A percentile compares a stretch with the other conserved stretches of the same genome.
Conservation (phyloP, 1,140 invertebrate species). For the Aphelinus certus region DNA sequence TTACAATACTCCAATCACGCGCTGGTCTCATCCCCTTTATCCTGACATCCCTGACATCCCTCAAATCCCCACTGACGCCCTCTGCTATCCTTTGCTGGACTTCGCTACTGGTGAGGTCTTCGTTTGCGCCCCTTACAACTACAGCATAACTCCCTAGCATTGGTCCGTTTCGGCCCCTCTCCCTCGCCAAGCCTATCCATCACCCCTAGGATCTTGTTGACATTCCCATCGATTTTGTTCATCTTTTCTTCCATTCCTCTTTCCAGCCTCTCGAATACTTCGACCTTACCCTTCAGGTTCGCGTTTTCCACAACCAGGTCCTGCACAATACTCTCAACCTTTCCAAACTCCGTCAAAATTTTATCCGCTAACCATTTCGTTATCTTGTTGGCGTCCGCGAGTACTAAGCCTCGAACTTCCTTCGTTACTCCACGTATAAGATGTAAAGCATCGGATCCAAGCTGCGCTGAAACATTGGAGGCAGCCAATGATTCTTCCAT, state of each 20-base stretch:
- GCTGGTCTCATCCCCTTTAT: background rate
- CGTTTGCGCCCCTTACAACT: slow-evolving; percentile 14
- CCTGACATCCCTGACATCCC: background rate
- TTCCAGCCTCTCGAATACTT: background rate
- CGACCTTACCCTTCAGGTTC: background rate
- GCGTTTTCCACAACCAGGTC: background rate
- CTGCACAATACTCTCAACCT: background rate
- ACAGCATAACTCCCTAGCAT: background rate
- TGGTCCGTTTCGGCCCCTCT: too few relatives aligned
- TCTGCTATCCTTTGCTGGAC: background rate
- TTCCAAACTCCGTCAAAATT: background rate
- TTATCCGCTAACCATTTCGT: background rate
- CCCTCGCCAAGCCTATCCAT: too few relatives aligned
- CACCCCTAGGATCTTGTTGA: too few relatives aligned
- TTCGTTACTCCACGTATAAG: background rate
- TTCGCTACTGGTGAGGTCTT: background rate
- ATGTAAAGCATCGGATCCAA: too few relatives aligned
- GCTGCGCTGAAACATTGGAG: too few relatives aligned
- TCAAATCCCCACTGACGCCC: background rate
- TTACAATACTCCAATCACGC: background rate
- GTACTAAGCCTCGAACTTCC: background rate
- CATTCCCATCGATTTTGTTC: too few relatives aligned
- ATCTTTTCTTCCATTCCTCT: too few relatives aligned
- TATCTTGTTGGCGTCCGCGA: background rate
- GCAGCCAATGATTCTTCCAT: background rate